Evolutionary conservation across 2,888 invertebrate species (phyloP).

Genomic region (Lithophane semibrunnea): DNA sequence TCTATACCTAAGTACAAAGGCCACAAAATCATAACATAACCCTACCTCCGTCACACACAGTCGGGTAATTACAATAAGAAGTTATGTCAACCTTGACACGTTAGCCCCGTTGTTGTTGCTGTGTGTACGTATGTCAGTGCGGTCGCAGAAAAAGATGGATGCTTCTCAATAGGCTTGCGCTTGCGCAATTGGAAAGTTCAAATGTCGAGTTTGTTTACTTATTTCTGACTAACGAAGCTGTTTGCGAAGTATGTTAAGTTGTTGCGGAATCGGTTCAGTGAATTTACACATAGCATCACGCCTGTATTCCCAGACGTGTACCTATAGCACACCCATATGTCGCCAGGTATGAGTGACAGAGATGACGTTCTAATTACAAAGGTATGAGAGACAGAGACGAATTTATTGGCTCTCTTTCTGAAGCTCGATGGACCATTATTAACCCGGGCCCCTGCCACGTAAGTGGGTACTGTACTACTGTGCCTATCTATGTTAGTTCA

Average conservation of each 20-base stretch:
- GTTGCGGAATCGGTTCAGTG: slow-evolving; percentile 3
- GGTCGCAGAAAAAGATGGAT: slow-evolving; percentile 14
- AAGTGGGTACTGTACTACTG: too few species aligned
- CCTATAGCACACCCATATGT: background rate
- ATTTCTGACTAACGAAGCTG: background rate
- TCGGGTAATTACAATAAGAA: slow-evolving; percentile 5
- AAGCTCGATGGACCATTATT: too few species aligned
- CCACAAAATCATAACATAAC: slow-evolving; percentile 4
- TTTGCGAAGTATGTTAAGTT: slow-evolving; percentile 4
- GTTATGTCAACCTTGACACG: slow-evolving; percentile 29
- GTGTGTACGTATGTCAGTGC: slow-evolving; percentile 7
- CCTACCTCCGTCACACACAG: background rate
- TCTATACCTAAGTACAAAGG: background rate
- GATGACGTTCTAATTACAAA: too few species aligned
- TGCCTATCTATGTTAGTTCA: too few species aligned
- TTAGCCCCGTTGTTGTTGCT: background rate
- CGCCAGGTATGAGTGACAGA: too few species aligned
- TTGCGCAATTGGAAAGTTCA: slow-evolving; percentile 31
- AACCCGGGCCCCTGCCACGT: too few species aligned
- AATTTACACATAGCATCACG: too few species aligned
- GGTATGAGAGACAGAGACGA: too few species aligned
- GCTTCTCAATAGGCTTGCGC: slow-evolving; percentile 9
- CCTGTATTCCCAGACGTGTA: background rate
- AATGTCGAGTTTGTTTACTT: slow-evolving; percentile 21
- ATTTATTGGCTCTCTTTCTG: too few species aligned